phyloP scores from a whole-genome alignment of 2,888 invertebrate species.

The Archaeoteleia sp. region DNA sequence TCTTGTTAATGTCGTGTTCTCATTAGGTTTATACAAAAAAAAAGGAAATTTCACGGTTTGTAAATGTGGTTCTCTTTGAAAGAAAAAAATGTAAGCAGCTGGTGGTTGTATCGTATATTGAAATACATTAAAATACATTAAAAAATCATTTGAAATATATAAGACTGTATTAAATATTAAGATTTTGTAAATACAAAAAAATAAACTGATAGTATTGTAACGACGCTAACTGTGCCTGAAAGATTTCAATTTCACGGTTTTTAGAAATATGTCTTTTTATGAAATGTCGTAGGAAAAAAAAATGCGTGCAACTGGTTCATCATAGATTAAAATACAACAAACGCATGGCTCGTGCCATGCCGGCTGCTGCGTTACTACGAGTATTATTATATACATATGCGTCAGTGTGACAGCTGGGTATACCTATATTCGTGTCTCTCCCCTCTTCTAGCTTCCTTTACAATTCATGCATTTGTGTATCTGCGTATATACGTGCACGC shows the following conservation, averaged over 20 bases:
- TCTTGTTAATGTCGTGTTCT: no score
- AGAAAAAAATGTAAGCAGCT: no score
- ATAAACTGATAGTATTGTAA: no score
- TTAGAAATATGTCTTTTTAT: background rate
- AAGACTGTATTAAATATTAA: no score
- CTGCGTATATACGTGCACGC: background rate
- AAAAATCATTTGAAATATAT: no score
- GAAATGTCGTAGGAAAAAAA: background rate
- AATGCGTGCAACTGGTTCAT: conserved; percentile 34
- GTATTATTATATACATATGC: conserved; percentile 50
- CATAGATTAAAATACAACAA: conserved; percentile 58
- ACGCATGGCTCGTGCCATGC: conserved; percentile 67
- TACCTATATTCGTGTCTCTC: conserved; percentile 43
- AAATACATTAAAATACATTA: no score
- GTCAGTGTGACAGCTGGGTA: conserved; percentile 53
- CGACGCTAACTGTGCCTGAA: no score
- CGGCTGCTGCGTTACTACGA: conserved; percentile 56
- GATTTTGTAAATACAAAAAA: no score
- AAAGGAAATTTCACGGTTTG: no score
- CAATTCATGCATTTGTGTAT: conserved; percentile 20
- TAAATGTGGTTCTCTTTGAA: no score
- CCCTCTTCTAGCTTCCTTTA: conserved; percentile 19
- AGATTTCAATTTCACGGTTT: background rate
- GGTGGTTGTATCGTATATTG: no score
- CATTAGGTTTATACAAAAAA: no score